phyloP scores from a whole-genome alignment of 1,140 invertebrate genomes.

The Leptopilina clavipes region DNA sequence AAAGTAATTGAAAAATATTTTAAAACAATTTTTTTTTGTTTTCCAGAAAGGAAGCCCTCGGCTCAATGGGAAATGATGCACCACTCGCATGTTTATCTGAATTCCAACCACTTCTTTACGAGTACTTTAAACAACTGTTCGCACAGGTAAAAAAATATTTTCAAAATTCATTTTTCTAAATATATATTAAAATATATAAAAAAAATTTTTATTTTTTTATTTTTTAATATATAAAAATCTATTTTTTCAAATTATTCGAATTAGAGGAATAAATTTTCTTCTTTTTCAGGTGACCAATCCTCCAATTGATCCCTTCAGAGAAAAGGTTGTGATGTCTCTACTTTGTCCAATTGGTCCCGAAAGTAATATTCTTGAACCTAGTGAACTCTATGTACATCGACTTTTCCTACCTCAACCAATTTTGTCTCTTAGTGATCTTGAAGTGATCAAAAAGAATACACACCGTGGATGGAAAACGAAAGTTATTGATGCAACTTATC shows the following conservation, averaged over 20 bases:
- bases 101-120: constrained; percentile 95
- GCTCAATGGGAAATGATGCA: constrained; percentile 99
- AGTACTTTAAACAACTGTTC: constrained; percentile 99
- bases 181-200: constrained; percentile 1
- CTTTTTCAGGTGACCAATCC: constrained; percentile 92
- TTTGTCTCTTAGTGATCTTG: constrained; percentile 91
- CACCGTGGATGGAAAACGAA: constrained; percentile 94
- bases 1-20: background rate
- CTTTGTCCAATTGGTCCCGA: constrained; percentile 94
- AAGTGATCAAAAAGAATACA: constrained; percentile 89
- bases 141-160: constrained; percentile 82
- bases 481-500: constrained; percentile 94
- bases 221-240: too few species aligned
- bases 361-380: constrained; percentile 94
- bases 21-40: constrained; percentile 3
- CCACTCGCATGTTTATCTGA: constrained; percentile 96
- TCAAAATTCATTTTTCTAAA: background rate
- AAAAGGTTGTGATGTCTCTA: constrained; percentile 99
- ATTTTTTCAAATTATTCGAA: too few species aligned
- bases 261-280: constrained; percentile 33
- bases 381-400: constrained; percentile 91
- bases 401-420: constrained; percentile 97
- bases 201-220: constrained; percentile 33
- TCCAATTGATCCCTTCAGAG: constrained; percentile 99
- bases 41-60: constrained; percentile 96